phyloP scores from a whole-genome alignment of 2,888 invertebrate genomes.

The Erebia epiphron region DNA sequence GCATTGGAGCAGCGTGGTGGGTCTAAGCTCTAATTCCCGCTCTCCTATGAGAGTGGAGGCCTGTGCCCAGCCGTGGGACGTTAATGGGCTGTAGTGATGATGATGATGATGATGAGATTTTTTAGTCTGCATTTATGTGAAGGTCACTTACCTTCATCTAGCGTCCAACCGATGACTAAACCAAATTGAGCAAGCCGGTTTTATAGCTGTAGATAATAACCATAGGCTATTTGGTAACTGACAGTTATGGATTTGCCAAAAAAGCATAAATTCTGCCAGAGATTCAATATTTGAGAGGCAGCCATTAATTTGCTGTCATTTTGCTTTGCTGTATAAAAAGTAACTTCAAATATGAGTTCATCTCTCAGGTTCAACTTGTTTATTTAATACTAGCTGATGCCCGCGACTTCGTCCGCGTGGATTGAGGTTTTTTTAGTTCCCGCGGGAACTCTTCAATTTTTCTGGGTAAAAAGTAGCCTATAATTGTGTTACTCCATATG shows the following conservation, averaged over 20 bases:
- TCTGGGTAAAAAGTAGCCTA: too few relatives aligned
- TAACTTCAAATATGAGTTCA: neutral
- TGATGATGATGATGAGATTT: too few relatives aligned
- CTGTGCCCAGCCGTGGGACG: too few relatives aligned
- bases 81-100: too few relatives aligned
- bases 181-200: constrained; percentile 5
- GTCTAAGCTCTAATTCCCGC: too few relatives aligned
- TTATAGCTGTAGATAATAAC: neutral
- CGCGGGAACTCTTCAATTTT: too few relatives aligned
- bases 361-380: neutral
- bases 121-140: neutral
- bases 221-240: constrained; percentile 1
- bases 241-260: constrained; percentile 12
- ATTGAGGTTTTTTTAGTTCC: too few relatives aligned
- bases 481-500: too few relatives aligned
- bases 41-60: too few relatives aligned
- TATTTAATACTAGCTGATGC: too few relatives aligned
- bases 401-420: too few relatives aligned
- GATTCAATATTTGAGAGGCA: neutral
- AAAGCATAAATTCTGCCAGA: constrained; percentile 3
- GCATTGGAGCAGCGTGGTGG: too few relatives aligned
- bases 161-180: constrained; percentile 6
- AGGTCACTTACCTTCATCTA: constrained; percentile 15
- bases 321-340: neutral
- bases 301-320: constrained; percentile 12